These are phyloP conservation scores for Rhinolophus ferrumequinum DNA, from an alignment of 2,113 vertebrate genomes.

Conservation along the genomic window DNA sequence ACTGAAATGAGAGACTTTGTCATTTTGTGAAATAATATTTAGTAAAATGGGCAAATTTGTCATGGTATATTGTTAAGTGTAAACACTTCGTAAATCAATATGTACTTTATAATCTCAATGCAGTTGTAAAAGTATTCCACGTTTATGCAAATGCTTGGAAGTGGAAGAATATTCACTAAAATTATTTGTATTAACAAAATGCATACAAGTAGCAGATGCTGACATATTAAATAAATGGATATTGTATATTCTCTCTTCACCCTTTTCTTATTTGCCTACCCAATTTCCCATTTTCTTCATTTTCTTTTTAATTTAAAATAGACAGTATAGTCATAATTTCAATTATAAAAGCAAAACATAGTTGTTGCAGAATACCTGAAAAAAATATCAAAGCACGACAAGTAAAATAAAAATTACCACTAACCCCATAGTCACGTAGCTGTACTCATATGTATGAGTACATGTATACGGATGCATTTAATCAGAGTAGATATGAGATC, in stretches of 20 bases:
- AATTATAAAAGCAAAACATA: neutral
- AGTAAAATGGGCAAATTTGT: neutral
- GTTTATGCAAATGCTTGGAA: neutral
- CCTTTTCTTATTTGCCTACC: neutral
- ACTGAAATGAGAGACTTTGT: neutral
- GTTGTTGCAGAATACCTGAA: neutral
- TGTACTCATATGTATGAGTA: neutral
- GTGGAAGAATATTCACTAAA: neutral
- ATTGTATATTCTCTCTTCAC: neutral
- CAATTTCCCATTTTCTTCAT: neutral
- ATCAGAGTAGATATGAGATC: neutral
- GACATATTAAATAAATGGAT: neutral
- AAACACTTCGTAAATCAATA: neutral
- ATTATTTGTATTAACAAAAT: neutral
- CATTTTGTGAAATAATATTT: neutral
- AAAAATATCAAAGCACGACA: neutral
- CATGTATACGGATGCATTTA: neutral
- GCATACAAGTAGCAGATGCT: neutral
- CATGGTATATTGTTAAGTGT: neutral
- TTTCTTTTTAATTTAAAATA: slow-evolving; percentile 16
- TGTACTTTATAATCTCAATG: neutral
- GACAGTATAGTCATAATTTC: neutral
- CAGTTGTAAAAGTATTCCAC: neutral
- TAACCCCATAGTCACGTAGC: neutral
- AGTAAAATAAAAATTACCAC: neutral